These are phyloP conservation scores for Lepidotrigona ventralis DNA, from an alignment of 1,140 invertebrate genomes.

Conservation along the genomic window DNA sequence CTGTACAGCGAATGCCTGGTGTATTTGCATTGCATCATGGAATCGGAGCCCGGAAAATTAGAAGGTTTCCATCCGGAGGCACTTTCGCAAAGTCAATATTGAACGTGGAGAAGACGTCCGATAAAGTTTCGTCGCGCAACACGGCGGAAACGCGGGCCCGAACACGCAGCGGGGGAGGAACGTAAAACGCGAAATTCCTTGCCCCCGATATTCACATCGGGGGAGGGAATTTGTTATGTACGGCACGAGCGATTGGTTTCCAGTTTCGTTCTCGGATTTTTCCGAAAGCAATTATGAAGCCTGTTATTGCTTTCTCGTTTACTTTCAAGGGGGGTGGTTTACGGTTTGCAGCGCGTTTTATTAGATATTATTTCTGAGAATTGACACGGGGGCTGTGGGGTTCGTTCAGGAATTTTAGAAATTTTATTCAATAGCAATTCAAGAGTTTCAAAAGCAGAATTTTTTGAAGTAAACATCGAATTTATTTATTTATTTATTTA, in stretches of 20 bases:
- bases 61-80: constrained; percentile 68
- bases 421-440: too few relatives aligned
- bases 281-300: not conserved
- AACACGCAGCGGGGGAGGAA: not conserved
- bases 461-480: too few relatives aligned
- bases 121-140: constrained; percentile 67
- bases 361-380: too few relatives aligned
- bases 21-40: constrained; percentile 71
- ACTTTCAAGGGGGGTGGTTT: not conserved
- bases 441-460: too few relatives aligned
- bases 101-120: constrained; percentile 67
- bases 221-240: not conserved
- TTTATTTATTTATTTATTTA: too few relatives aligned
- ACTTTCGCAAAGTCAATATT: constrained; percentile 75
- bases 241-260: not conserved
- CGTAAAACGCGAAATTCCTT: constrained; percentile 4
- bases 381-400: too few relatives aligned
- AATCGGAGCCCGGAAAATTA: constrained; percentile 73
- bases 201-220: not conserved
- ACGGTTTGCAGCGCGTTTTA: not conserved
- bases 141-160: not conserved
- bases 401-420: too few relatives aligned
- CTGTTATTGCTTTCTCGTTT: not conserved
- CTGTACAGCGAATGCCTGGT: constrained; percentile 16
- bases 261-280: not conserved